Evolutionary conservation across 2,888 invertebrate genomes (phyloP).

Genomic region (Cryptus armator): DNA sequence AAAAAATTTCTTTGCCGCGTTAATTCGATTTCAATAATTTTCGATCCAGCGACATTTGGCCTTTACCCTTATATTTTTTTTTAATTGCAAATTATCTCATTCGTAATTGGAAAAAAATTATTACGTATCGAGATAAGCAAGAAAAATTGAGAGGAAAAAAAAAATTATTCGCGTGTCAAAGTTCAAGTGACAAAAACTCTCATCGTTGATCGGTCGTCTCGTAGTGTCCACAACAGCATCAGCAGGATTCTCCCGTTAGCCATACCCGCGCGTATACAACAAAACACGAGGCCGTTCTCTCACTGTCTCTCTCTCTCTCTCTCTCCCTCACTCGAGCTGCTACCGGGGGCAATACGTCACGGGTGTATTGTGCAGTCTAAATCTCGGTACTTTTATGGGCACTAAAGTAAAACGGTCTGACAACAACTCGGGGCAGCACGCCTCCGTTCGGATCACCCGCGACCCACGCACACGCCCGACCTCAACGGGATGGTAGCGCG

Average conservation of each 20-base stretch:
- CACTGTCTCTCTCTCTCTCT: slow-evolving; percentile 12
- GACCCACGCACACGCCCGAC: slow-evolving; percentile 67
- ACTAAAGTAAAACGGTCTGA: slow-evolving; percentile 85
- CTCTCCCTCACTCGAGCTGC: slow-evolving; percentile 56
- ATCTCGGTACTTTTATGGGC: slow-evolving; percentile 85
- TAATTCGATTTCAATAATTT: neutral
- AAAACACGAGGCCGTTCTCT: slow-evolving; percentile 56
- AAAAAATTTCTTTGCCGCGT: neutral
- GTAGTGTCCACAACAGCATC: slow-evolving; percentile 44
- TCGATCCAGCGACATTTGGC: neutral
- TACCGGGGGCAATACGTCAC: slow-evolving; percentile 81
- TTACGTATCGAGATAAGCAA: neutral
- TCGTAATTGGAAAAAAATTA: neutral
- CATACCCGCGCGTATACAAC: slow-evolving; percentile 39
- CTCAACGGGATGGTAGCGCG: slow-evolving; percentile 22
- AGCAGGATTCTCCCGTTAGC: slow-evolving; percentile 53
- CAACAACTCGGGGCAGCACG: slow-evolving; percentile 80
- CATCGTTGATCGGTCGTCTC: slow-evolving; percentile 74
- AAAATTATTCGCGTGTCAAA: slow-evolving; percentile 28
- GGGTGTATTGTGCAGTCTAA: slow-evolving; percentile 83
- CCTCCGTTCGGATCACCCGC: slow-evolving; percentile 68
- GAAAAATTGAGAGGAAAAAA: neutral
- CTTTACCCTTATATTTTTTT: neutral
- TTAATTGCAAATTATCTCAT: neutral
- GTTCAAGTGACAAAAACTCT: slow-evolving; percentile 48